Conservation (phyloP, 2,797 vertebrate species). For the Buphagus erythrorhynchus region DNA sequence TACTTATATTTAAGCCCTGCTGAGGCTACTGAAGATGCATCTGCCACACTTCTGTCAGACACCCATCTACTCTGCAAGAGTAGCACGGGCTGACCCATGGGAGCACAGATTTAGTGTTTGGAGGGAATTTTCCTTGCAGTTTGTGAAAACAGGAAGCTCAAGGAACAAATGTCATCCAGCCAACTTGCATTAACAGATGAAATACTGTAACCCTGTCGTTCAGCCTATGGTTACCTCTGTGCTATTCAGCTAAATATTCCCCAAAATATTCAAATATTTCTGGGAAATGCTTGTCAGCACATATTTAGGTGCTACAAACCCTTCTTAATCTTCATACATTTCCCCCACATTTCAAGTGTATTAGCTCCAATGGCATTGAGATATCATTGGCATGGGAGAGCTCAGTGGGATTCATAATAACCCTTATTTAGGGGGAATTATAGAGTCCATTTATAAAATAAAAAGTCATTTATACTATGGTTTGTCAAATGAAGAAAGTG, state of each 20-base stretch:
- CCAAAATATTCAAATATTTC: neutral
- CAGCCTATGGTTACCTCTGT: neutral
- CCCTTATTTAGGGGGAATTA: neutral
- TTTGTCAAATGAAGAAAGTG: constrained; percentile 37
- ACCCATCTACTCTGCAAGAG: neutral
- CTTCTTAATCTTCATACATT: neutral
- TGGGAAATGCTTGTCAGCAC: neutral
- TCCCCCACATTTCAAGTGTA: neutral
- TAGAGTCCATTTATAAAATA: neutral
- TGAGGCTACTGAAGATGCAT: neutral
- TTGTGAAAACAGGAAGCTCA: neutral
- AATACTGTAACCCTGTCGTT: neutral
- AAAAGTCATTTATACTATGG: neutral
- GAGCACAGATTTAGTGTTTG: neutral
- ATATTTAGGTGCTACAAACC: neutral
- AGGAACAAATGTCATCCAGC: neutral
- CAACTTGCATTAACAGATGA: neutral
- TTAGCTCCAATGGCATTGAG: neutral
- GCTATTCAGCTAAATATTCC: neutral
- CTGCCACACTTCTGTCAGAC: neutral
- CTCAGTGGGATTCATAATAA: neutral
- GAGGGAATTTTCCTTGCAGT: neutral
- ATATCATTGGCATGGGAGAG: neutral
- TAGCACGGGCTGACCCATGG: neutral
- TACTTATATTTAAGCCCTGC: neutral